Evolutionary conservation across 2,113 vertebrate species (phyloP).

Genomic region (Cisticola juncidis): DNA sequence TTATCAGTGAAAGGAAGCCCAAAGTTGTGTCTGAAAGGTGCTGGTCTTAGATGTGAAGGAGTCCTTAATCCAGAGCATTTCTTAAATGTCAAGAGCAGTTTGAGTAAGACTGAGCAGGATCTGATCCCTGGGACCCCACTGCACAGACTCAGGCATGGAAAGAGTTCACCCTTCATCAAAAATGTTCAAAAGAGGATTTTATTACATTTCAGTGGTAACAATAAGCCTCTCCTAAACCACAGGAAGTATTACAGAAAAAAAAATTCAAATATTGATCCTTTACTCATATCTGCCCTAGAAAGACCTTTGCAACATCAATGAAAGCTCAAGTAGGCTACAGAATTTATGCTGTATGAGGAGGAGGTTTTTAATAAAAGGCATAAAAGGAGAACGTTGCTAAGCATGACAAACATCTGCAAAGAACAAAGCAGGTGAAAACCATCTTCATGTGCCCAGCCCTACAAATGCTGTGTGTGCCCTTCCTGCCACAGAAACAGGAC

Average conservation of each 20-base stretch:
- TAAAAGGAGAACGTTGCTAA: background rate
- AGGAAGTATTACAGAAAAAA: background rate
- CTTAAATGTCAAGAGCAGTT: background rate
- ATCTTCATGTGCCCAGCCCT: background rate
- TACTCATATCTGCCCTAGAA: background rate
- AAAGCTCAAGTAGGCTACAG: background rate
- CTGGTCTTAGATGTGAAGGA: background rate
- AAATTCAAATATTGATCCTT: background rate
- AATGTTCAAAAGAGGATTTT: background rate
- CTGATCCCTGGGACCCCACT: background rate
- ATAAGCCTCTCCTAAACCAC: background rate
- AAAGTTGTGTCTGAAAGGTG: background rate
- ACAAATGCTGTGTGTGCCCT: background rate
- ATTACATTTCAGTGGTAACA: background rate
- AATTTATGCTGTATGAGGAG: background rate
- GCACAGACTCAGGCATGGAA: background rate
- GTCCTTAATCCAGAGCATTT: background rate
- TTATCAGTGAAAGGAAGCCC: background rate
- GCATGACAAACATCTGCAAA: constrained; percentile 1
- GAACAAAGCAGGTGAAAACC: constrained; percentile 36
- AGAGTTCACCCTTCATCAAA: background rate
- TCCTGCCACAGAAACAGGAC: constrained; percentile 4
- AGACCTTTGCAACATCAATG: background rate
- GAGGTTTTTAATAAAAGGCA: constrained; percentile 16
- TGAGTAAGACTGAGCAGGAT: background rate